A percentile compares a stretch with the other conserved stretches of the same genome.
Conservation (phyloP, 2,888 invertebrate species). For the Drosophila parthenogenetica region DNA sequence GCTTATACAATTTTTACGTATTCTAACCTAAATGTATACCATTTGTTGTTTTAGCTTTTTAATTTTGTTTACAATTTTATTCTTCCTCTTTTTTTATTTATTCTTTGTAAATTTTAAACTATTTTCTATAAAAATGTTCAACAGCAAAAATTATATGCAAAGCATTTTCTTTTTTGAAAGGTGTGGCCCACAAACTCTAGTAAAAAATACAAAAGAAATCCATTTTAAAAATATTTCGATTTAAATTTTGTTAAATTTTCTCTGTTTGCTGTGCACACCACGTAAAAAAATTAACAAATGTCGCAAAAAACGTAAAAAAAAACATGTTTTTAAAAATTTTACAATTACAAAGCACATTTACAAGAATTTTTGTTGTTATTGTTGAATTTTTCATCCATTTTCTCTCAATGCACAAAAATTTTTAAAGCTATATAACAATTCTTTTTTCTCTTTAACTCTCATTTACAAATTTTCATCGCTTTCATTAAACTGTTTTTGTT, state of each 20-base stretch:
- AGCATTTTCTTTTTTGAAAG: conserved; percentile 40
- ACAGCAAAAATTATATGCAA: conserved; percentile 69
- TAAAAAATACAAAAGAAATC: conserved; percentile 7
- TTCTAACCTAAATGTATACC: conserved; percentile 77
- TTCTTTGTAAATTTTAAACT: conserved; percentile 73
- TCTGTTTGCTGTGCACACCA: conserved; percentile 36
- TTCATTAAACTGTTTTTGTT: conserved; percentile 34
- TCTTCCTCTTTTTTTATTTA: conserved; percentile 20
- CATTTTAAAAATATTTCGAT: conserved; percentile 29
- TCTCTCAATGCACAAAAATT: conserved; percentile 58
- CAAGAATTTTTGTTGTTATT: conserved; percentile 42
- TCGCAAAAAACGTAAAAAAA: conserved; percentile 56
- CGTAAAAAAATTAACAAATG: conserved; percentile 38
- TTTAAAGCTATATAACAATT: conserved; percentile 76
- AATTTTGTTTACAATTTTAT: not conserved
- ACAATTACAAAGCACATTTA: conserved; percentile 73
- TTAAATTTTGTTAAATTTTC: conserved; percentile 30
- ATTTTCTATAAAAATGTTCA: conserved; percentile 67
- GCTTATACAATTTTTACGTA: conserved; percentile 77
- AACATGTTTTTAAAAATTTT: conserved; percentile 48
- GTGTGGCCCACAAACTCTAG: conserved; percentile 61
- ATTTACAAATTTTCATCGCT: conserved; percentile 39
- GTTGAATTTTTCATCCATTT: conserved; percentile 38
- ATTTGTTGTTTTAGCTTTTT: conserved; percentile 50
- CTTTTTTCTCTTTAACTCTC: conserved; percentile 36